Conservation (phyloP, 1,140 invertebrate species). For the Cryptotermes secundus region DNA sequence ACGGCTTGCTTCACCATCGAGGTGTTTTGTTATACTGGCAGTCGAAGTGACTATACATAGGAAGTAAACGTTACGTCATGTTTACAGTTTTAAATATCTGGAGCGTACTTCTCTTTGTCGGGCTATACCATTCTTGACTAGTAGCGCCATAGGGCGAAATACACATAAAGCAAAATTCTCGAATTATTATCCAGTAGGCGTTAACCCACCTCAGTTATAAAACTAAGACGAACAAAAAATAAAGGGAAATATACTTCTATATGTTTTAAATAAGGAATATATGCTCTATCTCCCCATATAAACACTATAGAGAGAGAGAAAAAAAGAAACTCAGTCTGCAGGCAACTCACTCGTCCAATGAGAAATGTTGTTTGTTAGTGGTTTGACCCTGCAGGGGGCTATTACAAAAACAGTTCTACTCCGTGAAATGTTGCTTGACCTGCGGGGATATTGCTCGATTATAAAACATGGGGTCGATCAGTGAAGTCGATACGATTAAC, state of each 20-base stretch:
- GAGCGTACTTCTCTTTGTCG: no score
- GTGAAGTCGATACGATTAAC: conserved; percentile 2
- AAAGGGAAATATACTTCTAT: not conserved
- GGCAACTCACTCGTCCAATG: not conserved
- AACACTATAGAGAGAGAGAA: no score
- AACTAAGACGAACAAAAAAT: not conserved
- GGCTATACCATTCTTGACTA: not conserved
- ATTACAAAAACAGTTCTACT: conserved; percentile 18
- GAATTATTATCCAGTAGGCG: conserved; percentile 16
- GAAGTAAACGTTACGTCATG: no score
- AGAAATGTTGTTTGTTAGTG: conserved; percentile 17
- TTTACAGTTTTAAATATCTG: no score
- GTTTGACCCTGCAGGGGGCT: not conserved
- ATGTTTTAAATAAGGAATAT: conserved; percentile 19
- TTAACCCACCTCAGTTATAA: not conserved
- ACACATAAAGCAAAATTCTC: not conserved
- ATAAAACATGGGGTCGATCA: conserved; percentile 14
- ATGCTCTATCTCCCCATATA: not conserved
- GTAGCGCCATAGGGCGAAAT: not conserved
- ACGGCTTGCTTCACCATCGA: no score
- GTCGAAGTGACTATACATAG: no score
- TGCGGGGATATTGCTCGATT: conserved; percentile 4
- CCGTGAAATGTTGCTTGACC: conserved; percentile 14
- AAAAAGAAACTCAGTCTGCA: not conserved
- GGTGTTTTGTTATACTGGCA: no score